These are phyloP conservation scores for Oryctes rhinoceros DNA, from an alignment of 1,140 invertebrate genomes.

Conservation along the genomic window DNA sequence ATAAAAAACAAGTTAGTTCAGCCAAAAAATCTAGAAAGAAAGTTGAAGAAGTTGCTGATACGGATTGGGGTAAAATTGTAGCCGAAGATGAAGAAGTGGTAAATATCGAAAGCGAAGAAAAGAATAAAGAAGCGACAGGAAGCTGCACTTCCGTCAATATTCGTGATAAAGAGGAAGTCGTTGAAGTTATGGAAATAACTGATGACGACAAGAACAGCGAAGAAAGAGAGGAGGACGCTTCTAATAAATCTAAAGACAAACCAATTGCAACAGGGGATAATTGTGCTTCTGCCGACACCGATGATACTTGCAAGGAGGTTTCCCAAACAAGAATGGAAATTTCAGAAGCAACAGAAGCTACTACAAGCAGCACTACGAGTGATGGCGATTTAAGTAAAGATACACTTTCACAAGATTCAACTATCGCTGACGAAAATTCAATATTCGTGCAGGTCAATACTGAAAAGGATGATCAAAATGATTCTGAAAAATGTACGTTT, in stretches of 20 bases:
- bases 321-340: background rate
- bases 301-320: background rate
- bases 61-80: no score
- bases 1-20: no score
- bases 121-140: background rate
- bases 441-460: slow-evolving; percentile 49
- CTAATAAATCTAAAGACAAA: background rate
- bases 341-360: background rate
- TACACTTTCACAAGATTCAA: background rate
- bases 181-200: background rate
- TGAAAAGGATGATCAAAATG: slow-evolving; percentile 48
- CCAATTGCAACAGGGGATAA: background rate
- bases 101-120: background rate
- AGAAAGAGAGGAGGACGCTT: background rate
- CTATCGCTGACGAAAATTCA: slow-evolving; percentile 42
- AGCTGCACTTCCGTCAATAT: background rate
- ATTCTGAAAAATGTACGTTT: slow-evolving; percentile 49
- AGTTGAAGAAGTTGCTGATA: background rate
- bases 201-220: background rate
- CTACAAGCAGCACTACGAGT: background rate
- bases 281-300: background rate
- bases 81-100: background rate
- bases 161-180: slow-evolving; percentile 23
- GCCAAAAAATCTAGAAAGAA: background rate
- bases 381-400: background rate